Conservation (phyloP, 2,797 vertebrate species). For the Staurois parvus region DNA sequence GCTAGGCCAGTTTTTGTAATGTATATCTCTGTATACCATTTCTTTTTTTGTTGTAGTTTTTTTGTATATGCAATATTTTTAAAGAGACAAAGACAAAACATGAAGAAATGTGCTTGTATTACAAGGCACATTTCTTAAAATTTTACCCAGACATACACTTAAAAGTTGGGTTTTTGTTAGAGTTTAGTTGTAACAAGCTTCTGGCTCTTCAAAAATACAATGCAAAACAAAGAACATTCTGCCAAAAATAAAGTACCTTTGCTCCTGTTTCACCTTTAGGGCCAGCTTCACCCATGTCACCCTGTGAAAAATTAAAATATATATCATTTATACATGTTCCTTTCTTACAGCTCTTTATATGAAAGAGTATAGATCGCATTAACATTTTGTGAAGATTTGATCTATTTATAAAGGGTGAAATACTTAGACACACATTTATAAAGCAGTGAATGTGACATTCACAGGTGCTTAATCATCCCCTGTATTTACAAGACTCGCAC, state of each 20-base stretch:
- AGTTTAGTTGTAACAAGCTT: neutral
- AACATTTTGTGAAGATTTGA: neutral
- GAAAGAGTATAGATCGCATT: neutral
- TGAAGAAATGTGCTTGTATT: too few relatives aligned
- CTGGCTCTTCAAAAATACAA: neutral
- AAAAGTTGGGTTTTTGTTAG: neutral
- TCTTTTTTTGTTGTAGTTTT: too few relatives aligned
- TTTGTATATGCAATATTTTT: too few relatives aligned
- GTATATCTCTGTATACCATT: too few relatives aligned
- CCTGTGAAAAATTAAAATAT: slow-evolving; percentile 74
- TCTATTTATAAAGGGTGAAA: neutral
- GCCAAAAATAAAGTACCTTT: slow-evolving; percentile 82
- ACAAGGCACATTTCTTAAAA: too few relatives aligned
- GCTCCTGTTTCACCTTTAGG: slow-evolving; percentile 88
- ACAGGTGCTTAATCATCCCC: too few relatives aligned
- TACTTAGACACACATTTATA: too few relatives aligned
- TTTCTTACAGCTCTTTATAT: neutral
- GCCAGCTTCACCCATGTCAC: slow-evolving; percentile 90
- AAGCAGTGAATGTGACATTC: too few relatives aligned
- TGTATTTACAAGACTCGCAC: too few relatives aligned
- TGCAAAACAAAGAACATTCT: neutral
- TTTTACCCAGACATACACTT: too few relatives aligned
- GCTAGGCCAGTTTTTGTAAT: too few relatives aligned
- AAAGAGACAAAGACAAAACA: too few relatives aligned
- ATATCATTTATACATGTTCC: neutral